Evolutionary conservation across 2,797 vertebrate species (phyloP).

Genomic region (Mycteria americana): DNA sequence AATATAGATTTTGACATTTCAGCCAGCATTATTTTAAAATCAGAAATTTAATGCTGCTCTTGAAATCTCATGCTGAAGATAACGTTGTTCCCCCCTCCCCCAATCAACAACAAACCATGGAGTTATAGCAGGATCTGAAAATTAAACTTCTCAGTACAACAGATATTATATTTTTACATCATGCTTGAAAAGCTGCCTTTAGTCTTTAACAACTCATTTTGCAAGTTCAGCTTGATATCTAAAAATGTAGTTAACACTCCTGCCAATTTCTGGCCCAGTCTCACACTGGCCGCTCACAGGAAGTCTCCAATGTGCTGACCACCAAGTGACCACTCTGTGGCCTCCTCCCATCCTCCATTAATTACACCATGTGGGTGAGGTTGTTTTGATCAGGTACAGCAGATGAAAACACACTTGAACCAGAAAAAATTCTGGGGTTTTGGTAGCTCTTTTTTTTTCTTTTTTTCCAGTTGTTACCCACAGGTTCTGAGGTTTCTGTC

Average conservation of each 20-base stretch:
- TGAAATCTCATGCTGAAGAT: neutral
- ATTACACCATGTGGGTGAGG: neutral
- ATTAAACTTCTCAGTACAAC: neutral
- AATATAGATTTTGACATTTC: neutral
- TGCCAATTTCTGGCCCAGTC: neutral
- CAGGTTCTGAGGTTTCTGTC: neutral
- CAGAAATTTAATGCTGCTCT: neutral
- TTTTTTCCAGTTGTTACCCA: neutral
- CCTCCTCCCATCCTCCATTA: neutral
- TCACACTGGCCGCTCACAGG: neutral
- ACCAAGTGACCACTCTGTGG: fast-evolving
- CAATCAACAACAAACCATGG: neutral
- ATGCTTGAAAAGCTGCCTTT: neutral
- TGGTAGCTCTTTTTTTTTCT: neutral
- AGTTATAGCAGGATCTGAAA: neutral
- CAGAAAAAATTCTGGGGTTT: neutral
- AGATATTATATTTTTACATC: neutral
- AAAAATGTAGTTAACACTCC: neutral
- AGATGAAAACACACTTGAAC: neutral
- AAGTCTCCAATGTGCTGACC: neutral
- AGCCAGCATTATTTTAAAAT: neutral
- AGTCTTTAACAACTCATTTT: neutral
- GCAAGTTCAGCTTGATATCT: neutral
- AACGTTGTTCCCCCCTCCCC: neutral
- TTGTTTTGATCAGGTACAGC: neutral